Percentiles rank a stretch among this genome's conserved stretches.
Evolutionary conservation across 2,113 vertebrate genomes (phyloP).

Genomic region (human (Homo sapiens)): DNA sequence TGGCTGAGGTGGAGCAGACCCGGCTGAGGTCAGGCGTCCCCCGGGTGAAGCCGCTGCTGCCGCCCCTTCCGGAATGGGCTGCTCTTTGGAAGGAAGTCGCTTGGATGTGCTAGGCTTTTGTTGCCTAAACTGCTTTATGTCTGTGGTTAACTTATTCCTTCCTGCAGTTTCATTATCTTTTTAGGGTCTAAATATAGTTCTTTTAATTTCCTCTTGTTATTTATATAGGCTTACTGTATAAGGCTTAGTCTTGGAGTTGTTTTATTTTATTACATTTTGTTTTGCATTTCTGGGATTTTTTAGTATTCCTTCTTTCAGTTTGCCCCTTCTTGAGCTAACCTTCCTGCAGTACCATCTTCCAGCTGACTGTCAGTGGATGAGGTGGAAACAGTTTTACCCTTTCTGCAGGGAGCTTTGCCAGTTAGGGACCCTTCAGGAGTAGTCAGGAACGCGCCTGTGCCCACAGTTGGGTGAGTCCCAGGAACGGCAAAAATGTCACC

Average conservation of each 20-base stretch:
- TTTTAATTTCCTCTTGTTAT: neutral
- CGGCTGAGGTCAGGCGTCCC: rapidly evolving
- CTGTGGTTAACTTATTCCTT: neutral
- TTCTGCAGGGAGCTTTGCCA: neutral
- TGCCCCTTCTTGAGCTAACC: rapidly evolving
- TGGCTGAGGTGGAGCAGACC: no score
- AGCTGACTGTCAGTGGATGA: neutral
- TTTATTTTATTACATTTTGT: neutral
- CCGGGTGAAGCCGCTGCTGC: rapidly evolving
- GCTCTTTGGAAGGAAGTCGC: neutral
- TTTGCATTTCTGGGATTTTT: neutral
- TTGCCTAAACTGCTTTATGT: no score
- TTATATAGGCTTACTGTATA: neutral
- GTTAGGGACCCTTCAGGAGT: no score
- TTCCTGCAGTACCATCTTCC: neutral
- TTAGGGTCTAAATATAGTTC: neutral
- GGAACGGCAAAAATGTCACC: neutral
- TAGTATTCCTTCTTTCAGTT: neutral
- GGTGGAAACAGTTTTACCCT: rapidly evolving
- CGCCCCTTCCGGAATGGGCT: rapidly evolving
- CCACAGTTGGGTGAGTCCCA: neutral
- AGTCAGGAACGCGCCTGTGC: neutral
- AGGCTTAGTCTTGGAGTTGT: neutral
- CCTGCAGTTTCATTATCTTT: neutral
- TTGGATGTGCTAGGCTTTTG: rapidly evolving